Percentiles rank a stretch among this genome's conserved stretches.
phyloP scores from a whole-genome alignment of 2,888 invertebrate genomes.

The Pheosia tremula region DNA sequence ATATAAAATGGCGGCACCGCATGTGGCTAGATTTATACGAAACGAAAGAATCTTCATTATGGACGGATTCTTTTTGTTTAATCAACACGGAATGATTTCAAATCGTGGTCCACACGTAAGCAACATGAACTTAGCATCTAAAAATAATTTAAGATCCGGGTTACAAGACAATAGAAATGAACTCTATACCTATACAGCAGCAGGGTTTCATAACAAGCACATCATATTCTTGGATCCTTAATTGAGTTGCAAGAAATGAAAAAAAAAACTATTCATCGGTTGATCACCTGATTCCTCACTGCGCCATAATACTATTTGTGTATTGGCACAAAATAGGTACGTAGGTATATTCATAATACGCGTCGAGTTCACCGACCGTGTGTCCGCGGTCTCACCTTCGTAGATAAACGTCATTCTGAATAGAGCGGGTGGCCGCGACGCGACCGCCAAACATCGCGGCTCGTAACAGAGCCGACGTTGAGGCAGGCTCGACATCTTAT shows the following conservation, averaged over 20 bases:
- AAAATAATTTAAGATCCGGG: conserved; percentile 2
- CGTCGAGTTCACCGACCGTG: conserved; percentile 73
- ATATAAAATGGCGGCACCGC: background rate
- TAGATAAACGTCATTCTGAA: conserved; percentile 77
- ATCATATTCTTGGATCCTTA: conserved; percentile 6
- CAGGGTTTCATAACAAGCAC: background rate
- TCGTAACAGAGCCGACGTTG: conserved; percentile 56
- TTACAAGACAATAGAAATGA: background rate
- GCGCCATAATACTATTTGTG: conserved; percentile 52
- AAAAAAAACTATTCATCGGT: conserved; percentile 20
- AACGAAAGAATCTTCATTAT: conserved; percentile 2
- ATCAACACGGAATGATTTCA: too few species aligned
- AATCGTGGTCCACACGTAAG: background rate
- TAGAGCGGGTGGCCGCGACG: conserved; percentile 48
- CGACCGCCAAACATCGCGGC: conserved; percentile 42
- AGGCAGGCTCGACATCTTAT: conserved; percentile 53
- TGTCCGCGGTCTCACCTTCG: conserved; percentile 78
- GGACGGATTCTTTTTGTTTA: background rate
- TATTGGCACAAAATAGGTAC: conserved; percentile 61
- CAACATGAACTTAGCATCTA: background rate
- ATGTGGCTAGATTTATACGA: background rate
- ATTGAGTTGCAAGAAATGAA: conserved; percentile 24
- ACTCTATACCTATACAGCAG: background rate
- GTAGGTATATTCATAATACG: conserved; percentile 56
- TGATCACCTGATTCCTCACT: conserved; percentile 50